Evolutionary conservation across 2,113 vertebrate species (phyloP).

Genomic region (Corythornis madagascariensis): DNA sequence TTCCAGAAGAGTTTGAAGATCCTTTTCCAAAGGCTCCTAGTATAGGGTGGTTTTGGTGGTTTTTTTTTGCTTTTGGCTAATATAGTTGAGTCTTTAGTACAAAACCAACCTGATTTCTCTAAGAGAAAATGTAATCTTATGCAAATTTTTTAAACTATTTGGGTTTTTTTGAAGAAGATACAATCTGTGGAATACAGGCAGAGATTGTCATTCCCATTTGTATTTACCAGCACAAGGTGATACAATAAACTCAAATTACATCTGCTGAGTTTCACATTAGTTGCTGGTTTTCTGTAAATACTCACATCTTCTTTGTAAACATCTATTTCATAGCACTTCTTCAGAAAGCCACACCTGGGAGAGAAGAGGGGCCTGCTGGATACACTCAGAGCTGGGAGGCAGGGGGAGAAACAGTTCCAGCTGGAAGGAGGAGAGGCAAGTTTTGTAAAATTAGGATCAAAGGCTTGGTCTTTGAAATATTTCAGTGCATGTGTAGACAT

Average conservation of each 20-base stretch:
- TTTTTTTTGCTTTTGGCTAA: not conserved
- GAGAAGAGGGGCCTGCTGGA: not conserved
- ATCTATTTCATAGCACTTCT: not conserved
- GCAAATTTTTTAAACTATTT: not conserved
- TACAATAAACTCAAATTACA: not conserved
- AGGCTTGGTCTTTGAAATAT: not conserved
- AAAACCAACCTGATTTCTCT: not conserved
- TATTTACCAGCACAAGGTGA: not conserved
- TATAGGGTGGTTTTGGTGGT: not conserved
- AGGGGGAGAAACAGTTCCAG: not conserved
- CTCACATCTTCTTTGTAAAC: not conserved
- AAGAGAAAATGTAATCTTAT: not conserved
- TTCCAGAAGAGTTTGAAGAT: not conserved
- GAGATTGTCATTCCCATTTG: conserved; percentile 37
- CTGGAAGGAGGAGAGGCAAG: not conserved
- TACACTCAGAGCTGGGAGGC: not conserved
- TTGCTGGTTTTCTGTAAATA: conserved; percentile 17
- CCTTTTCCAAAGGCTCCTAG: not conserved
- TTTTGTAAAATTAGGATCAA: conserved; percentile 13
- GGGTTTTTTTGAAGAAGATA: not conserved
- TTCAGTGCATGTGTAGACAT: not conserved
- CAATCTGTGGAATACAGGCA: not conserved
- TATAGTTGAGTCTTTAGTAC: not conserved
- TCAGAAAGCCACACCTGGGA: not conserved
- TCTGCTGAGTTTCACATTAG: not conserved